Evolutionary conservation across 1,140 invertebrate genomes (phyloP).

Genomic region (Anastrepha ludens): DNA sequence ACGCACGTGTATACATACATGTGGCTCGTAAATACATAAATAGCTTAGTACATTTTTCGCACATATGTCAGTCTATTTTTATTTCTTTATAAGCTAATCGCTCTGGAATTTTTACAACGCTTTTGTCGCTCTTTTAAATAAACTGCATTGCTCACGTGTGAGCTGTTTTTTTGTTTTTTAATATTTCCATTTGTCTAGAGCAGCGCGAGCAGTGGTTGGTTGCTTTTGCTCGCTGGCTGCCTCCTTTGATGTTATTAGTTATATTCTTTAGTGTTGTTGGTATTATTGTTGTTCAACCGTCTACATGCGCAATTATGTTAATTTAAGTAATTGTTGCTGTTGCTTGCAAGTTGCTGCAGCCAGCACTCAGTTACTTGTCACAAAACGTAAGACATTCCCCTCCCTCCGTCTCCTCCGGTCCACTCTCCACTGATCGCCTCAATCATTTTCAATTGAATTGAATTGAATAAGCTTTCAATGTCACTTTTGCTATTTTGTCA

Average conservation of each 20-base stretch:
- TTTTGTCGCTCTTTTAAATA: neutral
- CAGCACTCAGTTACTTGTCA: neutral
- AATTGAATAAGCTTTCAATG: conserved; percentile 52
- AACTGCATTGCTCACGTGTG: neutral
- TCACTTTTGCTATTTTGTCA: conserved; percentile 34
- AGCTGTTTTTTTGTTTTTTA: neutral
- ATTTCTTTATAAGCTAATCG: neutral
- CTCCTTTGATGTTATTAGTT: neutral
- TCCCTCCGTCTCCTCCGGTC: neutral
- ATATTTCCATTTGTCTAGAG: neutral
- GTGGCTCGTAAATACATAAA: neutral
- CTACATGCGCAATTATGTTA: conserved; percentile 48
- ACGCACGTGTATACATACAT: neutral
- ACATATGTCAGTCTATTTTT: conserved; percentile 4
- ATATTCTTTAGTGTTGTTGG: neutral
- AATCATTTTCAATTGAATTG: conserved; percentile 52
- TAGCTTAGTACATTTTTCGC: neutral
- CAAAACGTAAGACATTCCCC: neutral
- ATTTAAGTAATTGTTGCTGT: conserved; percentile 40
- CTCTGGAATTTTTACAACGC: neutral
- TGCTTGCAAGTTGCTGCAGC: conserved; percentile 40
- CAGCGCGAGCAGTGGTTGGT: neutral
- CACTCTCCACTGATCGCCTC: neutral
- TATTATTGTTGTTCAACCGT: conserved; percentile 15
- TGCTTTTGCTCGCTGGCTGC: neutral